Evolutionary conservation across 2,113 vertebrate species (phyloP).

Genomic region (Lota lota): DNA sequence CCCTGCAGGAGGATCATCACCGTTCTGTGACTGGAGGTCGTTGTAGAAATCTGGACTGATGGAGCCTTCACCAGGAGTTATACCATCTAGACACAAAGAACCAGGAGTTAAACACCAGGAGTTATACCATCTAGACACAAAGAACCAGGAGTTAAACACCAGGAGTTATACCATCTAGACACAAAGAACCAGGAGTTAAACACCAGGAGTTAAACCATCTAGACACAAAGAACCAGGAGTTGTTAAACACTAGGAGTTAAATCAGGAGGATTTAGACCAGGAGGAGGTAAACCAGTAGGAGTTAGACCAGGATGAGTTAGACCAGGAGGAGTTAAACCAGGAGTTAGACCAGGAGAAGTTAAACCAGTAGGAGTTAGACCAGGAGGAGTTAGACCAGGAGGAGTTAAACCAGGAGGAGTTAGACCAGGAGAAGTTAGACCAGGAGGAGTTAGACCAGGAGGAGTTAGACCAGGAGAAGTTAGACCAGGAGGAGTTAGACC

Average conservation of each 20-base stretch:
- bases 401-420: too few relatives aligned
- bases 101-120: not conserved
- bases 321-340: too few relatives aligned
- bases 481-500: too few relatives aligned
- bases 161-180: not conserved
- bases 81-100: slow-evolving; percentile 76
- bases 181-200: not conserved
- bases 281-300: too few relatives aligned
- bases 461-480: too few relatives aligned
- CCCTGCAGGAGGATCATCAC: slow-evolving; percentile 68
- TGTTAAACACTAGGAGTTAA: not conserved
- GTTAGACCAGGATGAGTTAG: too few relatives aligned
- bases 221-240: not conserved
- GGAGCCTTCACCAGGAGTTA: slow-evolving; percentile 83
- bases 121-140: not conserved
- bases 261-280: too few relatives aligned
- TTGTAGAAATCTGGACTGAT: slow-evolving; percentile 89
- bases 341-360: too few relatives aligned
- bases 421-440: too few relatives aligned
- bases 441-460: too few relatives aligned
- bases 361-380: too few relatives aligned
- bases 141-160: not conserved
- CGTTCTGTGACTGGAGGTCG: slow-evolving; percentile 83
- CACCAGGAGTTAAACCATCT: not conserved
- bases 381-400: too few relatives aligned